Evolutionary conservation across 2,113 vertebrate species (phyloP).

Genomic region (Pygoscelis antarcticus): DNA sequence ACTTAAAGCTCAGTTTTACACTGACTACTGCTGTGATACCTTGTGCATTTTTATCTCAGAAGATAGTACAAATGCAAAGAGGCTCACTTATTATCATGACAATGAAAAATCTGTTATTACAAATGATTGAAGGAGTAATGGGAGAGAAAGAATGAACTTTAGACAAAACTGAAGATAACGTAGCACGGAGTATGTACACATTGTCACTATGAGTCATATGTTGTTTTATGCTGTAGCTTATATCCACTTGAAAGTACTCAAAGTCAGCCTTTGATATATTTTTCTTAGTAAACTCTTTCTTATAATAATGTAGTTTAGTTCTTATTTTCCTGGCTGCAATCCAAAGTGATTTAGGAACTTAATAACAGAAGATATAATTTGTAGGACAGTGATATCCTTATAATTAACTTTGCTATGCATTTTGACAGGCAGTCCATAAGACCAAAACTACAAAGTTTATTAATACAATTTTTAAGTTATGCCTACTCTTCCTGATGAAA

Average conservation of each 20-base stretch:
- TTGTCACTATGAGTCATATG: neutral
- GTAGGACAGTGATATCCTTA: neutral
- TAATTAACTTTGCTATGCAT: neutral
- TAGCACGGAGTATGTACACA: neutral
- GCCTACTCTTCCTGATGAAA: neutral
- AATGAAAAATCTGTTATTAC: neutral
- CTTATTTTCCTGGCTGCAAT: neutral
- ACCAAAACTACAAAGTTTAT: neutral
- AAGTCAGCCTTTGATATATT: neutral
- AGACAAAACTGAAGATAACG: neutral
- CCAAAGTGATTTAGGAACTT: neutral
- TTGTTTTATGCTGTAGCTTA: neutral
- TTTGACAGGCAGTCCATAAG: neutral
- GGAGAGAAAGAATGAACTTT: neutral
- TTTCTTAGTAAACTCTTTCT: neutral
- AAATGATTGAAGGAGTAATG: neutral
- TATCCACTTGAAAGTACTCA: neutral
- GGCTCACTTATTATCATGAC: neutral
- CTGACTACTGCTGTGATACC: neutral
- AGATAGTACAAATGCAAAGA: neutral
- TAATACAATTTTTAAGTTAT: neutral
- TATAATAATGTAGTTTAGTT: neutral
- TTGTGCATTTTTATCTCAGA: neutral
- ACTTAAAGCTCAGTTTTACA: neutral
- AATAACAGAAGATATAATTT: neutral